Percentiles rank a stretch among this genome's conserved stretches.
These are phyloP conservation scores for Prinia subflava DNA, from an alignment of 2,113 vertebrate species.

Conservation along the genomic window DNA sequence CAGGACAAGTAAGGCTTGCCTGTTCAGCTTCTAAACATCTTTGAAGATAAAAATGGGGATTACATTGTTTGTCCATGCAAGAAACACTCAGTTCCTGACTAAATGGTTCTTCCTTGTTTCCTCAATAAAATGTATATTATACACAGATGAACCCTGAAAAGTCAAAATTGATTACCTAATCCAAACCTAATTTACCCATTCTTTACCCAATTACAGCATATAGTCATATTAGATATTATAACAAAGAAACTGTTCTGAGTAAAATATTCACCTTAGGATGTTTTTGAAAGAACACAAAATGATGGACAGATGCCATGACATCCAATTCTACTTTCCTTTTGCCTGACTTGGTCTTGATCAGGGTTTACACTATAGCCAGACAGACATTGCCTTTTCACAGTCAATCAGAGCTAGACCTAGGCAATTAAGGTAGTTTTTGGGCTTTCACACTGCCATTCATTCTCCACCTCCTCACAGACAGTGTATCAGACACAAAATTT, in stretches of 20 bases:
- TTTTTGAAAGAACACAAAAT: background rate
- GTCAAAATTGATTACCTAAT: background rate
- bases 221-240: background rate
- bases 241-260: background rate
- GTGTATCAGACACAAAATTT: background rate
- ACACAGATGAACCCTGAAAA: background rate
- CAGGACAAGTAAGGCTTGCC: background rate
- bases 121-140: conserved; percentile 3
- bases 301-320: background rate
- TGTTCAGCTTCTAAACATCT: conserved; percentile 15
- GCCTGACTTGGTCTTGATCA: conserved; percentile 24
- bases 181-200: background rate
- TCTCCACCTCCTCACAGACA: background rate
- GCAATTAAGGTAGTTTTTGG: background rate
- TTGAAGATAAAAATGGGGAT: conserved; percentile 2
- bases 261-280: background rate
- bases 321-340: conserved; percentile 24
- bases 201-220: background rate
- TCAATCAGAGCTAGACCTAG: background rate
- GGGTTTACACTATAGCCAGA: background rate
- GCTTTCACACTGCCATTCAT: background rate
- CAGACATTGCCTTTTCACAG: conserved; percentile 27
- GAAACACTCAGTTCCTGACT: background rate
- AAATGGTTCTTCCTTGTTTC: conserved; percentile 2
- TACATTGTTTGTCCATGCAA: background rate